A percentile compares a stretch with the other conserved stretches of the same genome.
Conservation (phyloP, 64 coral and sea anemone genomes). For the Anthopleura sola region DNA sequence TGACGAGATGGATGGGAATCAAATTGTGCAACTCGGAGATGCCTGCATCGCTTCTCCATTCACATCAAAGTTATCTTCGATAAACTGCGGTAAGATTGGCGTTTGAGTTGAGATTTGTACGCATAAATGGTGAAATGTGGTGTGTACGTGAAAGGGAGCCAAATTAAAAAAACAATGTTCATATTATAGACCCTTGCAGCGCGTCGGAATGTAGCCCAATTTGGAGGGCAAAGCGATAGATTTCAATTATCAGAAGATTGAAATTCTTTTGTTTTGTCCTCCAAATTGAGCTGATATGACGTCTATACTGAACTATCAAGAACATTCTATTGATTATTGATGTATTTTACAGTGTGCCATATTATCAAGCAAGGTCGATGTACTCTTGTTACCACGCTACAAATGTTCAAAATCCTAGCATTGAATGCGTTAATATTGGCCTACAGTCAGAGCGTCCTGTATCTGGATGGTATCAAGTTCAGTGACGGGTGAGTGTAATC, state of each 20-base stretch:
- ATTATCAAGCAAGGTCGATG: constrained; percentile 98
- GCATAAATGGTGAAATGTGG: too few species aligned
- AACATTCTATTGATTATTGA: background rate
- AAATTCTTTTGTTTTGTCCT: too few species aligned
- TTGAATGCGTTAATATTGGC: constrained; percentile 88
- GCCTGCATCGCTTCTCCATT: constrained; percentile 98
- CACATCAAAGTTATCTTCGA: constrained; percentile 90
- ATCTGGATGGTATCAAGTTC: constrained; percentile 99
- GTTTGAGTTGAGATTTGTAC: too few species aligned
- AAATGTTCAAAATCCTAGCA: constrained; percentile 98
- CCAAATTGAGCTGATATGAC: too few species aligned
- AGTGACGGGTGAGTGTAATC: constrained; percentile 81
- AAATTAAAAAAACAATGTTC: background rate
- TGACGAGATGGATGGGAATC: constrained; percentile 85
- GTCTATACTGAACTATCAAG: too few species aligned
- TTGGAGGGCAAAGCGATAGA: too few species aligned
- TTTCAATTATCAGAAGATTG: too few species aligned
- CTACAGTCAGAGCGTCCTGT: constrained; percentile 97
- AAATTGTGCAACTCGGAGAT: constrained; percentile 93
- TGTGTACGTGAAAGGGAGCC: too few species aligned
- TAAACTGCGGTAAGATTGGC: constrained; percentile 70
- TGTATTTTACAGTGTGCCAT: constrained; percentile 76
- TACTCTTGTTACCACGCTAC: constrained; percentile 92
- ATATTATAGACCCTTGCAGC: too few species aligned
- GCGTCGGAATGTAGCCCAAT: too few species aligned